These are phyloP conservation scores for Hydrotaea diabolus DNA, from an alignment of 2,888 invertebrate genomes.

Conservation along the genomic window DNA sequence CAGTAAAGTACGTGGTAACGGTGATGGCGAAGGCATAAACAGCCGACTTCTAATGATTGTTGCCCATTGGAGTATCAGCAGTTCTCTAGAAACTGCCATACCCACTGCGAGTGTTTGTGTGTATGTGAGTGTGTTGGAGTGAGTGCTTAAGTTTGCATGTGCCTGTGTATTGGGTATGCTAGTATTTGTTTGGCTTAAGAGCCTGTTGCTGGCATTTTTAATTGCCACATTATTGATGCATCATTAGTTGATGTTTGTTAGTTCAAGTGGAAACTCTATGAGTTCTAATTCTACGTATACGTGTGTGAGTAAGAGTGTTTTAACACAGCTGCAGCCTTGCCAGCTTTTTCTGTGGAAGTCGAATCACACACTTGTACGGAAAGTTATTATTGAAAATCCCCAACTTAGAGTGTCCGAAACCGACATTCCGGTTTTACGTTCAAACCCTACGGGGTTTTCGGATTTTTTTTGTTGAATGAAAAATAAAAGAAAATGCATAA, in stretches of 20 bases:
- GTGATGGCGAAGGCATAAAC: neutral
- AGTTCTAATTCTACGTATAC: neutral
- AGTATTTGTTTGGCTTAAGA: conserved; percentile 38
- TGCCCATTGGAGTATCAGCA: conserved; percentile 4
- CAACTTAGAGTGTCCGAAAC: too few relatives aligned
- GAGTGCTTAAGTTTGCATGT: neutral
- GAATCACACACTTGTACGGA: too few relatives aligned
- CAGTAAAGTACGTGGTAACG: neutral
- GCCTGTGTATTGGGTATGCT: conserved; percentile 28
- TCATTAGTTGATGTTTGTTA: conserved; percentile 55
- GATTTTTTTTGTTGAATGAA: too few relatives aligned
- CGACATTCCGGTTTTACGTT: too few relatives aligned
- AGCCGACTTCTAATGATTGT: conserved; percentile 18
- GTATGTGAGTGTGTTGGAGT: conserved; percentile 14
- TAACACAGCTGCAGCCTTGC: too few relatives aligned
- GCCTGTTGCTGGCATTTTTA: conserved; percentile 65
- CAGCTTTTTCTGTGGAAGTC: too few relatives aligned
- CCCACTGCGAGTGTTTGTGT: neutral
- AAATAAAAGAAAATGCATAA: too few relatives aligned
- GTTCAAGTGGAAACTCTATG: conserved; percentile 29
- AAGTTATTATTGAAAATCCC: too few relatives aligned
- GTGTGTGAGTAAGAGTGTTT: too few relatives aligned
- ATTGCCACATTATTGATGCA: conserved; percentile 65
- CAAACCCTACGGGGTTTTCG: too few relatives aligned
- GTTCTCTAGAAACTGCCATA: neutral